phyloP scores from a whole-genome alignment of 2,113 vertebrate species.

The Columba janthina region DNA sequence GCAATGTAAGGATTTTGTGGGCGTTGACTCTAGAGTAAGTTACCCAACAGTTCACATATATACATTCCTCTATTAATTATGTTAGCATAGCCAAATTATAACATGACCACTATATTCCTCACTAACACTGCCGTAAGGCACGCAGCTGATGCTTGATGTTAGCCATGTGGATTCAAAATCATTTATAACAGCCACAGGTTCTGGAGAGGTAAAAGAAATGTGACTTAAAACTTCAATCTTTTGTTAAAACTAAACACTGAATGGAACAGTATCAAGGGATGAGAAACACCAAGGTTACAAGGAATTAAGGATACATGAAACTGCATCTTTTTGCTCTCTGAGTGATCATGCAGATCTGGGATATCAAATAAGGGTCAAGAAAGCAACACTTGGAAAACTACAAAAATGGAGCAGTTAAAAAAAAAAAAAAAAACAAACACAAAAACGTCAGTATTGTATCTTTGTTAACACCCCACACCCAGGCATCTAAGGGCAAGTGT shows the following conservation, averaged over 20 bases:
- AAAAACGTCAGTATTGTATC: background rate
- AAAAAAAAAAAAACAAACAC: background rate
- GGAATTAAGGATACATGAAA: slow-evolving; percentile 32
- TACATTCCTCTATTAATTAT: background rate
- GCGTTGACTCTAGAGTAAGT: background rate
- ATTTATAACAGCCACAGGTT: background rate
- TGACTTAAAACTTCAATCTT: background rate
- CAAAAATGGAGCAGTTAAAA: background rate
- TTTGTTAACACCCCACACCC: background rate
- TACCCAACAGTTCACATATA: background rate
- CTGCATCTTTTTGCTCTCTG: background rate
- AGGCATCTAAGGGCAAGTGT: background rate
- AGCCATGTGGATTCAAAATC: background rate
- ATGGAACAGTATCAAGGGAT: background rate
- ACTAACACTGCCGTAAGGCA: background rate
- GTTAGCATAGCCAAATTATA: background rate
- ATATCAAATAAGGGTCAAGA: background rate
- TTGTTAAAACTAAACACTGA: background rate
- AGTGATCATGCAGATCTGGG: background rate
- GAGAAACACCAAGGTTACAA: background rate
- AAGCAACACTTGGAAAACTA: background rate
- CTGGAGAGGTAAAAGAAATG: background rate
- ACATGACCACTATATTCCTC: background rate
- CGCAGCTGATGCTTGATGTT: background rate
- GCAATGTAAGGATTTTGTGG: background rate